A percentile compares a stretch with the other conserved stretches of the same genome.
Evolutionary conservation across 2,113 vertebrate species (phyloP).

Genomic region (Trachemys scripta): DNA sequence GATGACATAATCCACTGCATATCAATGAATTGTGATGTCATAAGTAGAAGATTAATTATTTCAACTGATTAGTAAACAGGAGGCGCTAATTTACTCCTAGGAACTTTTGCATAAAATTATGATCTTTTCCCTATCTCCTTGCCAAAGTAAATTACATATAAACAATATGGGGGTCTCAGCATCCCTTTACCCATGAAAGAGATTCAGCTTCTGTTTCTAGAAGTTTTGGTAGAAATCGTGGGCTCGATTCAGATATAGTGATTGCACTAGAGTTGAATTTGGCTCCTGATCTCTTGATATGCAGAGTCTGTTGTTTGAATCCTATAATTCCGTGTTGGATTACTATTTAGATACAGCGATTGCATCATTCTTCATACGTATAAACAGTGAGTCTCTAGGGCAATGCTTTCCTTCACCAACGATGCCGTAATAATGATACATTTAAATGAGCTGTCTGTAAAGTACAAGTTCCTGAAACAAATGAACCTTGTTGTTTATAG

Average conservation of each 20-base stretch:
- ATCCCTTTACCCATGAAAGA: background rate
- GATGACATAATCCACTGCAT: background rate
- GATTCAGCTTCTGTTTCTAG: background rate
- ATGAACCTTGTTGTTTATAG: constrained; percentile 69
- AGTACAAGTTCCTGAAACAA: constrained; percentile 62
- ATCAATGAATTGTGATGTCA: background rate
- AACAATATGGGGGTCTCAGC: background rate
- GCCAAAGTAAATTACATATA: background rate
- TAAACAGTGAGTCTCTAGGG: constrained; percentile 84
- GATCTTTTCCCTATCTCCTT: background rate
- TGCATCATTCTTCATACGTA: constrained; percentile 84
- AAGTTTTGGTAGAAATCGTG: background rate
- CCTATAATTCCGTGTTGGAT: constrained; percentile 78
- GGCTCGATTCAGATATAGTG: background rate
- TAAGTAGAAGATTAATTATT: background rate
- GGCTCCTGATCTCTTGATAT: constrained; percentile 53
- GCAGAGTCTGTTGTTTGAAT: constrained; percentile 70
- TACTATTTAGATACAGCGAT: constrained; percentile 81
- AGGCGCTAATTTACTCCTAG: background rate
- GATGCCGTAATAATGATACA: constrained; percentile 77
- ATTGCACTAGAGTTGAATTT: background rate
- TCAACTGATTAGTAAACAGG: background rate
- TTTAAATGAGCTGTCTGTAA: constrained; percentile 80
- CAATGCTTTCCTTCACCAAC: constrained; percentile 76
- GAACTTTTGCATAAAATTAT: background rate